These are phyloP conservation scores for Cotesia glomerata DNA, from an alignment of 1,140 invertebrate genomes.

Conservation along the genomic window DNA sequence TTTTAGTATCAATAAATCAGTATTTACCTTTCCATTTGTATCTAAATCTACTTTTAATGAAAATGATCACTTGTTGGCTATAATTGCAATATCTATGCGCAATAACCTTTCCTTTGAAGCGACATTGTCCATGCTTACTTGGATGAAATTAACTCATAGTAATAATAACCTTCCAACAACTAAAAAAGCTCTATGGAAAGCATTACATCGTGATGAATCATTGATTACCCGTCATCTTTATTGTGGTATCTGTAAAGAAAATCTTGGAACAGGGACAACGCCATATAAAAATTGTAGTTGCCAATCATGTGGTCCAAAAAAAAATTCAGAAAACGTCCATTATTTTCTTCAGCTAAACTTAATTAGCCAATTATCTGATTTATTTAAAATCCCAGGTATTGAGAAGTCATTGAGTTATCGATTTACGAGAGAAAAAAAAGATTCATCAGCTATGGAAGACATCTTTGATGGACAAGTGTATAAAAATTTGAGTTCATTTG, in stretches of 20 bases:
- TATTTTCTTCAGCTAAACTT: conserved; percentile 22
- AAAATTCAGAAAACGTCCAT: background rate
- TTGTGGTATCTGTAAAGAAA: conserved; percentile 19
- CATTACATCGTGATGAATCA: conserved; percentile 2
- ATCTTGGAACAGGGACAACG: background rate
- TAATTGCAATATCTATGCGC: background rate
- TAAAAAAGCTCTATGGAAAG: conserved; percentile 8
- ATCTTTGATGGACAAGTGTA: conserved; percentile 29
- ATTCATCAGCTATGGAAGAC: conserved; percentile 21
- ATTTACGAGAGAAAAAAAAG: conserved; percentile 8
- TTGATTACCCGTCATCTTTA: conserved; percentile 3
- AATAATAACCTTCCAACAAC: conserved; percentile 4
- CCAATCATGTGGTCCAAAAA: conserved; percentile 19
- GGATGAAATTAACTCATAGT: background rate
- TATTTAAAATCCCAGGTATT: background rate
- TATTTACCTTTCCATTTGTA: background rate
- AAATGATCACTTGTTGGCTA: background rate
- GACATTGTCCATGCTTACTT: background rate
- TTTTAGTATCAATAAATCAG: background rate
- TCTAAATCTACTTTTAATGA: background rate
- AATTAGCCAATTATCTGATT: conserved; percentile 20
- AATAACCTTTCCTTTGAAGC: background rate
- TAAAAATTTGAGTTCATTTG: background rate
- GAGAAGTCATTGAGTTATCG: conserved; percentile 12
- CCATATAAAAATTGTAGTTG: conserved; percentile 23